Evolutionary conservation across 2,888 invertebrate genomes (phyloP), one percentile per base, ranked within the genome.

Genomic region (Ganaspis brasiliensis): DNA sequence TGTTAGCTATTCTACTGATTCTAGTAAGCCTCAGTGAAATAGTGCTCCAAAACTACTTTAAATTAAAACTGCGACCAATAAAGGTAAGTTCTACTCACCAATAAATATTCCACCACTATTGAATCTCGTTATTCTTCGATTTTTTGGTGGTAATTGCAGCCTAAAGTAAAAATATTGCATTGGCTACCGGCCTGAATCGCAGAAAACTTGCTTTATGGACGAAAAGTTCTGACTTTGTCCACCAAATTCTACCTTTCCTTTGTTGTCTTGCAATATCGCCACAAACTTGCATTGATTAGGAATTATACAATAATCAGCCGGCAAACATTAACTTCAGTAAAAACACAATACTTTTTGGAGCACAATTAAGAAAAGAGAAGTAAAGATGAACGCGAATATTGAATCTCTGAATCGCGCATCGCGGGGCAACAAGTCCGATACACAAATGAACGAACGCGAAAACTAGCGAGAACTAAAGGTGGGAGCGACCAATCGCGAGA

Each of bases 151-250:
- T 45, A 67, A 67, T 16, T 45, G 67, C 67, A 67, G 67, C 24
- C 67, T 67, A 67, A 45, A 24, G 67, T 67, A 67, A 67, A 45
- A 67, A 67, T 67, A 67, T 67, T 67, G 67, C 67, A 67, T 67
- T 67, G 67, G 67, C 67, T 45, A 67, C 67, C 67, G 67, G 67
- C 67, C 67, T 67, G 67, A 67, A 24, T 67, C 45, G 67, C 67
- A 67, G 21, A 67, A 67, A 67, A 24, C 37, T 67, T 67, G 40
- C 67, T 45, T 31, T 59, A 14, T 24, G 57, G 57, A 8, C 26
- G 26, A 31, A 26, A 59, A 59, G 57, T 26, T 40, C 67, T 3
- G 67, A 63, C 21, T 45, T 67, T 19, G n/a, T 67, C 67, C 67
- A 45, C 37, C 45, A 45, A 24, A 40, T 14, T 67, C 24, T 24